These are phyloP conservation scores for Subacronicta megacephala DNA, from an alignment of 2,888 invertebrate genomes.

Conservation along the genomic window DNA sequence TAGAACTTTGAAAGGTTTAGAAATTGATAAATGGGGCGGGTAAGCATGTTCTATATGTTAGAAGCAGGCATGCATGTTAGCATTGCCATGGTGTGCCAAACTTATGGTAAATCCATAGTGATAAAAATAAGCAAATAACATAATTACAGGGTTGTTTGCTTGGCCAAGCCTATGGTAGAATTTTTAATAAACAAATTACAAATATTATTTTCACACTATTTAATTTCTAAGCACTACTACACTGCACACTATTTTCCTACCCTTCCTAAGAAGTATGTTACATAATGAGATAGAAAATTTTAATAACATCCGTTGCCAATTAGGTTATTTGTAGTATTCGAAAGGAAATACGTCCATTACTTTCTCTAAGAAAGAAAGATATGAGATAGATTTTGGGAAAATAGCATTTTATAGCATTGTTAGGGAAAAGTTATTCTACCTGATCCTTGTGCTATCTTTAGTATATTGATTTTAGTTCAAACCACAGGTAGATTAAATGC, in stretches of 20 bases:
- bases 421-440: background rate
- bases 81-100: too few relatives aligned
- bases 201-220: background rate
- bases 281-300: conserved; percentile 8
- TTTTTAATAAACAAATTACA: too few relatives aligned
- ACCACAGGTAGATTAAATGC: background rate
- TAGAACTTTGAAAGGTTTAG: too few relatives aligned
- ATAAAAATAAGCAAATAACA: too few relatives aligned
- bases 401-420: background rate
- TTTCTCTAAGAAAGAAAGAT: background rate
- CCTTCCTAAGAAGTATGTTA: conserved; percentile 1
- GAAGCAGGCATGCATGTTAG: too few relatives aligned
- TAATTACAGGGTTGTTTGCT: too few relatives aligned
- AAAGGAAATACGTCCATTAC: background rate
- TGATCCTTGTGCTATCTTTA: background rate
- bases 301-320: background rate
- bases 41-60: too few relatives aligned
- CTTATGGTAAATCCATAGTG: too few relatives aligned
- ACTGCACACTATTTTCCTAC: too few relatives aligned
- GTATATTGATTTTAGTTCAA: background rate
- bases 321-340: too few relatives aligned
- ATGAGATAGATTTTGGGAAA: background rate
- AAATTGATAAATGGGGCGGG: too few relatives aligned
- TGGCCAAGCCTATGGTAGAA: too few relatives aligned
- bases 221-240: background rate